Evolutionary conservation across 2,888 invertebrate genomes (phyloP).

Genomic region (Doris montereyensis): DNA sequence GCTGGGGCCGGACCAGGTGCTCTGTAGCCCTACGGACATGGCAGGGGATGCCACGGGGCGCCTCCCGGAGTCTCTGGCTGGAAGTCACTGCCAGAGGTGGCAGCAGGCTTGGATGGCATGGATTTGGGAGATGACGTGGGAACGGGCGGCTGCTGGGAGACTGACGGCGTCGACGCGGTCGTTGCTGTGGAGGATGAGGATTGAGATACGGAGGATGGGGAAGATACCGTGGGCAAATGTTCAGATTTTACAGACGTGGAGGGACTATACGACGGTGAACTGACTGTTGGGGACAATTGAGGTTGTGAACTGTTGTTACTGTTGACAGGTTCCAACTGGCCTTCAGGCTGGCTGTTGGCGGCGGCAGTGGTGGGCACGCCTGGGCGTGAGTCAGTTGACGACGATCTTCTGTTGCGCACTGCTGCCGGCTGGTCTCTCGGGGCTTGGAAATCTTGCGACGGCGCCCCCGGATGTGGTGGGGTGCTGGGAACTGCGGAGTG

Average conservation of each 20-base stretch:
- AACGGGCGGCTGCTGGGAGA: neutral
- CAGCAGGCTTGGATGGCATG: neutral
- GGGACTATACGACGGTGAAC: too few relatives aligned
- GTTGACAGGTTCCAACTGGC: too few relatives aligned
- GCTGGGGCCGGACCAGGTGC: neutral
- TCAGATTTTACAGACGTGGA: neutral
- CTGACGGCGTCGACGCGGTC: neutral
- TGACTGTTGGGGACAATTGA: too few relatives aligned
- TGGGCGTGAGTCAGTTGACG: neutral
- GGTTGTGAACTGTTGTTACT: too few relatives aligned
- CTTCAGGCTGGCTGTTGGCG: neutral
- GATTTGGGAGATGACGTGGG: neutral
- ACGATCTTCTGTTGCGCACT: neutral
- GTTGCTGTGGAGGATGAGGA: neutral
- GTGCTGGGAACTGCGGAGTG: neutral
- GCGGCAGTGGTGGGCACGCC: too few relatives aligned
- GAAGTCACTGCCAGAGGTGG: neutral
- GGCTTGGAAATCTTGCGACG: too few relatives aligned
- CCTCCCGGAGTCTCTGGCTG: neutral
- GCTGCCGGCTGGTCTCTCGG: too few relatives aligned
- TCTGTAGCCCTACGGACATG: too few relatives aligned
- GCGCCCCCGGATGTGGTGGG: too few relatives aligned
- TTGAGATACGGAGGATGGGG: neutral
- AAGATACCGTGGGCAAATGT: neutral
- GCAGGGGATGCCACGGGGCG: neutral